Conservation (phyloP, 2,797 vertebrate genomes). For the Paguma larvata region DNA sequence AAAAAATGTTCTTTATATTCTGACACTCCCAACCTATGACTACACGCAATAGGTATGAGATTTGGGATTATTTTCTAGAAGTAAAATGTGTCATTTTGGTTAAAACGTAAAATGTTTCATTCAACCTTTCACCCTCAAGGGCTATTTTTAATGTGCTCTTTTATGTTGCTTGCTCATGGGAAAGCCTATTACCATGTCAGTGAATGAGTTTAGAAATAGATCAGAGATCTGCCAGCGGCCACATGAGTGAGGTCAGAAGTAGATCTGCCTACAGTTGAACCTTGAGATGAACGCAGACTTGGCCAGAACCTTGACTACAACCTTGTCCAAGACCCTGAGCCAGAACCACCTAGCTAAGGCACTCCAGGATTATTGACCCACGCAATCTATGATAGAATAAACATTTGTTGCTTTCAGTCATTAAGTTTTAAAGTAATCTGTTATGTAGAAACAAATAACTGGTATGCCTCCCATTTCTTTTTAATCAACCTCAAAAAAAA, state of each 20-base stretch:
- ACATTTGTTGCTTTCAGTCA: not conserved
- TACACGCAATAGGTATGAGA: not conserved
- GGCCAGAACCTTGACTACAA: not conserved
- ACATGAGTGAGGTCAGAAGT: not conserved
- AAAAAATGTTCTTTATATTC: slow-evolving; percentile 31
- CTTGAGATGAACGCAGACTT: not conserved
- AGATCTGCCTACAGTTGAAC: not conserved
- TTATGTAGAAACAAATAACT: not conserved
- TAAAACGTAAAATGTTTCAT: not conserved
- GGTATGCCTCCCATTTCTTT: not conserved
- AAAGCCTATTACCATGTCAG: not conserved
- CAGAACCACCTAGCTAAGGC: not conserved
- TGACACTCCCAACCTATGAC: not conserved
- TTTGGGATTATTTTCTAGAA: not conserved
- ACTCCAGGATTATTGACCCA: not conserved
- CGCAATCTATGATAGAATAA: not conserved
- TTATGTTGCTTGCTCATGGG: not conserved
- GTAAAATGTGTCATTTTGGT: not conserved
- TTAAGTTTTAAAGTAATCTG: not conserved
- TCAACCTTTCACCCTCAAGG: not conserved
- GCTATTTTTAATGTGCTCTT: not conserved
- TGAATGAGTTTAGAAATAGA: not conserved
- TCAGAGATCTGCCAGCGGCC: not conserved
- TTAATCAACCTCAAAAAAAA: not conserved
- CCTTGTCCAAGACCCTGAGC: not conserved